phyloP scores from a whole-genome alignment of 1,140 invertebrate genomes.

The Rhyzopertha dominica region DNA sequence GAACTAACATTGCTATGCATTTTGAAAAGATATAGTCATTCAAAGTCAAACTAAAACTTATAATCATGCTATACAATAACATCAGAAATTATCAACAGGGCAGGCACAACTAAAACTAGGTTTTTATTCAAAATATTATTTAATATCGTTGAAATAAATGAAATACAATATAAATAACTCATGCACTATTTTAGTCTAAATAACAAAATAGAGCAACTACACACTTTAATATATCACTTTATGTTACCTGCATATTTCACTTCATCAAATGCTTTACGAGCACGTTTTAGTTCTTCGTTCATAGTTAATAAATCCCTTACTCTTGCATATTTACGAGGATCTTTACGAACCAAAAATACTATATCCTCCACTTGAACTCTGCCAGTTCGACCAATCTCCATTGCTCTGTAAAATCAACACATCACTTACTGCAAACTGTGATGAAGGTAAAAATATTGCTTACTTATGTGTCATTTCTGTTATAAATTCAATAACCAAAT shows the following conservation, averaged over 20 bases:
- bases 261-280: conserved; percentile 99
- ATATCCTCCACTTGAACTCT: conserved; percentile 97
- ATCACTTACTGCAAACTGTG: background rate
- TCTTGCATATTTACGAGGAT: conserved; percentile 93
- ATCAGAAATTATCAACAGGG: too few relatives aligned
- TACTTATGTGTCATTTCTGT: conserved; percentile 86
- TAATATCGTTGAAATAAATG: too few relatives aligned
- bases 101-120: too few relatives aligned
- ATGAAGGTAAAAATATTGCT: conserved; percentile 23
- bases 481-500: conserved; percentile 97
- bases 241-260: conserved; percentile 78
- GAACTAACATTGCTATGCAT: too few relatives aligned
- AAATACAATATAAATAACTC: conserved; percentile 1
- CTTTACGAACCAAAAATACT: conserved; percentile 96
- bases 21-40: too few relatives aligned
- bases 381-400: conserved; percentile 94
- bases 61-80: too few relatives aligned
- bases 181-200: background rate
- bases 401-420: conserved; percentile 60
- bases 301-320: conserved; percentile 96
- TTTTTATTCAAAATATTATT: too few relatives aligned
- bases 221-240: conserved; percentile 22
- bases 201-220: conserved; percentile 1
- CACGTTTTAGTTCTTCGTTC: conserved; percentile 99
- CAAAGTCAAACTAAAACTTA: too few relatives aligned